Percentiles rank a stretch among this genome's conserved stretches.
phyloP scores from a whole-genome alignment of 2,113 vertebrate genomes.

The Cynocephalus volans region DNA sequence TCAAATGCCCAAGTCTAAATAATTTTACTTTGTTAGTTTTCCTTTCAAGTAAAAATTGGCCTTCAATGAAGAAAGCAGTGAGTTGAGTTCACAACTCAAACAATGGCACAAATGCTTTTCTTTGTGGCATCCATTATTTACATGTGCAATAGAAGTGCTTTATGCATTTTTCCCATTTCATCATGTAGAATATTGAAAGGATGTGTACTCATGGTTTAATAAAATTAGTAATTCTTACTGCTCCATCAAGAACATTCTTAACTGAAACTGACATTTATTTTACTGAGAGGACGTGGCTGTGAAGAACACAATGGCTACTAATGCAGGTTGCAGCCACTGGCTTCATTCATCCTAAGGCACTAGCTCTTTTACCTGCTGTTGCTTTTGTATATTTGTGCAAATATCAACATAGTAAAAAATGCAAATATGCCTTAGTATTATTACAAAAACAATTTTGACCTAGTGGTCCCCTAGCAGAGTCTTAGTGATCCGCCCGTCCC shows the following conservation, averaged over 20 bases:
- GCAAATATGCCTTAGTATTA: not conserved
- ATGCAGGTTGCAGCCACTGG: not conserved
- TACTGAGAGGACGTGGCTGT: not conserved
- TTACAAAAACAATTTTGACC: not conserved
- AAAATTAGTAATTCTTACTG: constrained; percentile 9
- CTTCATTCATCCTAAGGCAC: not conserved
- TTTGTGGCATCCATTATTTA: not conserved
- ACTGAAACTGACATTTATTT: not conserved
- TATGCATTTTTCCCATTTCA: constrained; percentile 4
- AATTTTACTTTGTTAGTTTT: constrained; percentile 20
- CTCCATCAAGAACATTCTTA: not conserved
- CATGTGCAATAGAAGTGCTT: not conserved
- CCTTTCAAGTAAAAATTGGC: constrained; percentile 50
- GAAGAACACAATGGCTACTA: accelerated
- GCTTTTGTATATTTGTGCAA: not conserved
- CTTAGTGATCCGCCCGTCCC: accelerated
- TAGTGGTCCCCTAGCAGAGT: not conserved
- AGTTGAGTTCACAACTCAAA: not conserved
- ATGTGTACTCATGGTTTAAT: not conserved
- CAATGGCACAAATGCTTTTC: not conserved
- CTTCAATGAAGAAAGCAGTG: not conserved
- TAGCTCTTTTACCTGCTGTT: not conserved
- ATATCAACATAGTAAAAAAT: not conserved
- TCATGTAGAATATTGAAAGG: not conserved
- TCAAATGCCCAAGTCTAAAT: constrained; percentile 1